These are phyloP conservation scores for Protaetia brevitarsis DNA, from an alignment of 1,140 invertebrate genomes.

Conservation along the genomic window DNA sequence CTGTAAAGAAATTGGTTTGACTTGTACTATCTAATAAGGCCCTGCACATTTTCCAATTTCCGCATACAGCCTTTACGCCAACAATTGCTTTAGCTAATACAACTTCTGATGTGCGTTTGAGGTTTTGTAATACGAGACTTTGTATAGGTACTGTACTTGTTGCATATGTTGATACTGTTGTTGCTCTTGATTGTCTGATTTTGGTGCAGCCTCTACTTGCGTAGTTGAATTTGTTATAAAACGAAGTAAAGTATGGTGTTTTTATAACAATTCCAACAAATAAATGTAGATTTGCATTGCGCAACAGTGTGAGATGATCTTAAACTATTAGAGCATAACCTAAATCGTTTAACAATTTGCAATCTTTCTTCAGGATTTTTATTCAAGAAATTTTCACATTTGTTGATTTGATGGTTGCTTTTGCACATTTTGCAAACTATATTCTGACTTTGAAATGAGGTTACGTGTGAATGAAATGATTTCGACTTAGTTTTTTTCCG, in stretches of 20 bases:
- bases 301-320: background rate
- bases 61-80: background rate
- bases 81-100: background rate
- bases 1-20: background rate
- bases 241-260: background rate
- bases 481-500: background rate
- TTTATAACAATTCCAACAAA: background rate
- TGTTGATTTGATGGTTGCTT: background rate
- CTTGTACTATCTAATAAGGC: background rate
- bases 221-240: background rate
- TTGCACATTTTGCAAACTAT: background rate
- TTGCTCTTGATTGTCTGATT: background rate
- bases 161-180: background rate
- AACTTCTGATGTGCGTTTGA: background rate
- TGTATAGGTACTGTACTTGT: background rate
- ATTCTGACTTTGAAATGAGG: background rate
- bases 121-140: background rate
- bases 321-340: background rate
- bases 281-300: background rate
- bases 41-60: background rate
- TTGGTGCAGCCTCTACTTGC: background rate
- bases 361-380: background rate
- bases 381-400: too few species aligned
- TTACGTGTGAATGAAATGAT: background rate
- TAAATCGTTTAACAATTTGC: background rate